Conservation (phyloP, 2,797 vertebrate species). For the Craterocephalus amniculus region DNA sequence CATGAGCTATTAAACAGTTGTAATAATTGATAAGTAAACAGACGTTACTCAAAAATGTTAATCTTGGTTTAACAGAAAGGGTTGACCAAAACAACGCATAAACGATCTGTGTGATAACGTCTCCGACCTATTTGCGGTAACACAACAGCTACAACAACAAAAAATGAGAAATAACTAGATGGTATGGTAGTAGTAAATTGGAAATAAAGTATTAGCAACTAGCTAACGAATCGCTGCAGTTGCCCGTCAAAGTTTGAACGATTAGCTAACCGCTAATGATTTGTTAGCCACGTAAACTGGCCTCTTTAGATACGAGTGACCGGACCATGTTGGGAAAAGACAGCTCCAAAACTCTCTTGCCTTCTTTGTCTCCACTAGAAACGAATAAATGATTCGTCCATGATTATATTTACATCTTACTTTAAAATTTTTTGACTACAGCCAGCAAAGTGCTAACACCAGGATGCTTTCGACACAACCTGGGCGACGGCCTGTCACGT, state of each 20-base stretch:
- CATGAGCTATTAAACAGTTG: constrained; percentile 46
- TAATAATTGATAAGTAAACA: constrained; percentile 45
- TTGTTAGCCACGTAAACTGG: constrained; percentile 51
- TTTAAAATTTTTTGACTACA: constrained; percentile 27
- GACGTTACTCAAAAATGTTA: constrained; percentile 22
- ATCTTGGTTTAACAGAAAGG: background rate
- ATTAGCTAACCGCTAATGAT: constrained; percentile 61
- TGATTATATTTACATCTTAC: constrained; percentile 21
- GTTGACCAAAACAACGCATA: background rate
- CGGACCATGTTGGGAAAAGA: constrained; percentile 20
- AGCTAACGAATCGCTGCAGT: constrained; percentile 43
- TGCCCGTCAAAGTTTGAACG: constrained; percentile 76
- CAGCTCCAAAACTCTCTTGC: constrained; percentile 10
- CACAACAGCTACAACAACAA: background rate
- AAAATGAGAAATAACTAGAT: constrained; percentile 5
- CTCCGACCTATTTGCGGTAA: background rate
- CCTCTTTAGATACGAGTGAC: constrained; percentile 31
- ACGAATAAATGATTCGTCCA: constrained; percentile 10
- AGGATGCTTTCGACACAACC: constrained; percentile 78
- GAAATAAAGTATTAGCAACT: constrained; percentile 31
- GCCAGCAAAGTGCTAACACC: constrained; percentile 63
- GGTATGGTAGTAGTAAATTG: constrained; percentile 13
- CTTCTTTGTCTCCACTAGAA: constrained; percentile 31
- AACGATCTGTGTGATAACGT: background rate
- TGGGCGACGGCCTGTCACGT: constrained; percentile 78